Percentiles rank a stretch among this genome's conserved stretches.
These are phyloP conservation scores for Tiphia femorata DNA, from an alignment of 2,888 invertebrate species.

Conservation along the genomic window DNA sequence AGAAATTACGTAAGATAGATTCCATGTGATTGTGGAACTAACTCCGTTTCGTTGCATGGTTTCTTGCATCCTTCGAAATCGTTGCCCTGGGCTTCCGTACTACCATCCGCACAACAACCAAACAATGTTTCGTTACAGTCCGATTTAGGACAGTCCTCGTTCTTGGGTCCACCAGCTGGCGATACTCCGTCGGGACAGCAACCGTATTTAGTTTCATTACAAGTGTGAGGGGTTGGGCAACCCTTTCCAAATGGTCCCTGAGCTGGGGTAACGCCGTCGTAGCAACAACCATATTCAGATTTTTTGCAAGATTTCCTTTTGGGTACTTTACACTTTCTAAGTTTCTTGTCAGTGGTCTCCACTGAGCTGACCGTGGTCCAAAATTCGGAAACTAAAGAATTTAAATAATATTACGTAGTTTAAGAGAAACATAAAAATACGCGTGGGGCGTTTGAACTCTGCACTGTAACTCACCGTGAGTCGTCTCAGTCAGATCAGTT, in stretches of 20 bases:
- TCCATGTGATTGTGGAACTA: slow-evolving; percentile 30
- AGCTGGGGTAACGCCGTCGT: slow-evolving; percentile 82
- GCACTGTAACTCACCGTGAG: slow-evolving; percentile 51
- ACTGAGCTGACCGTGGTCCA: slow-evolving; percentile 73
- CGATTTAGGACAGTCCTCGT: slow-evolving; percentile 82
- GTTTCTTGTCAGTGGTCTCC: slow-evolving; percentile 69
- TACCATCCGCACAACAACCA: slow-evolving; percentile 88
- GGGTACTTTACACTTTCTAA: slow-evolving; percentile 73
- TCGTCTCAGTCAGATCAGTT: slow-evolving; percentile 50
- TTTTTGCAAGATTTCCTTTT: slow-evolving; percentile 75
- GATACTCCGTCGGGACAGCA: slow-evolving; percentile 90
- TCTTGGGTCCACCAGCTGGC: slow-evolving; percentile 78
- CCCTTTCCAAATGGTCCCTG: slow-evolving; percentile 86
- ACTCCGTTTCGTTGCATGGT: slow-evolving; percentile 73
- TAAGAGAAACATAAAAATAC: too few relatives aligned
- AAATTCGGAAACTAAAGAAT: slow-evolving; percentile 62
- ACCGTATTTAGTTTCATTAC: slow-evolving; percentile 80
- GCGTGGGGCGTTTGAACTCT: too few relatives aligned
- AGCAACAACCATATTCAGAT: slow-evolving; percentile 86
- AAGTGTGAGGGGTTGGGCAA: slow-evolving; percentile 81
- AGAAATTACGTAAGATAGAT: background rate
- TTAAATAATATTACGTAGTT: background rate
- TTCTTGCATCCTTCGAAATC: slow-evolving; percentile 86
- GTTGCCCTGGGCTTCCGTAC: slow-evolving; percentile 83
- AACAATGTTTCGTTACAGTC: slow-evolving; percentile 84